Base-by-base conservation (phyloP, 1,140 invertebrate genomes). In the Danaus plexippus region DNA sequence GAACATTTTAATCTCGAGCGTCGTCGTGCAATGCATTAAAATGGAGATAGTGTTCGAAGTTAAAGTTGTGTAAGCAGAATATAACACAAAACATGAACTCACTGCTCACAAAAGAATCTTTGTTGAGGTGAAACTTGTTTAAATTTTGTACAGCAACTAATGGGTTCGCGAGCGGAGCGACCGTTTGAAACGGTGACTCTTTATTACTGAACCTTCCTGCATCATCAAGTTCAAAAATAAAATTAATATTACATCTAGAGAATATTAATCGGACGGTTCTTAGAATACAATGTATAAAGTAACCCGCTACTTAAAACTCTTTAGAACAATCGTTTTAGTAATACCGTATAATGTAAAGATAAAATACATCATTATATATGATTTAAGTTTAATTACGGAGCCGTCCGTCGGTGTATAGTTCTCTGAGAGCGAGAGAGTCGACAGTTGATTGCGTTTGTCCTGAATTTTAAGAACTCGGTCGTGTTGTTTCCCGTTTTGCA, bases 381-480 rank as follows among this genome's bases (percentile, higher is more conserved):
- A 32, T 32, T 32, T 32, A 32, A 32, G 22, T 32, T 32, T 32
- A 32, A 32, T 32, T 32, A 32, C 22, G 7, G 2, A 6, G 22
- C 1, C 22, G 22, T 2, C 0, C 22, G 22, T 2, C 22, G 2
- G 22, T 32, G 22, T 32, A 32, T 32, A 32, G 22, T 32, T 32
- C 22, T 32, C 12, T 45, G 11, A n/a, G 12, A 45, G 11, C 43
- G 12, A 45, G 43, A 57, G 43, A 57, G 43, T 50, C 58, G 61
- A 51, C 66, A 58, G 67, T 70, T 72, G 71, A 74, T 71, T 74
- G 67, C 64, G 64, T 72, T 68, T 67, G 71, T 66, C 56, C 54
- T 67, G 66, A 72, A 74, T 74, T 76, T 74, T 72, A 72, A 76
- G 73, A 64, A 64, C 64, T 61, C 60, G 61, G 54, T 53, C 57